phyloP scores from a whole-genome alignment of 1,140 invertebrate genomes.

The Hermatobates lingyangjiaoensis region DNA sequence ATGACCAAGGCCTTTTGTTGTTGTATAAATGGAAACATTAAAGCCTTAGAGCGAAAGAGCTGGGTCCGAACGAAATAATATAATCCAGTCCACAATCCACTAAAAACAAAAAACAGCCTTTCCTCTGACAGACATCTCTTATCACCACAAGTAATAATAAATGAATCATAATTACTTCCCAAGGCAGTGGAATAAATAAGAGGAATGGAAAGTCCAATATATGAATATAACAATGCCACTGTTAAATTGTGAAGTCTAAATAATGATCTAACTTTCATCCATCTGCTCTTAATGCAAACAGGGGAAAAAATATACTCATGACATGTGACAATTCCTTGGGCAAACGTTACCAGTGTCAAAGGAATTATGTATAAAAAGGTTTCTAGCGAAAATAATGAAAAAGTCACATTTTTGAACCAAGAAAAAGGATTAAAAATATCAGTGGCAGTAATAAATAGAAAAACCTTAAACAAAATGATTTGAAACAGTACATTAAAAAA shows the following conservation, averaged over 20 bases:
- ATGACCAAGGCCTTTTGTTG: constrained; percentile 41
- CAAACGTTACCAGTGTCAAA: constrained; percentile 14
- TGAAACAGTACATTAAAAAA: too few species aligned
- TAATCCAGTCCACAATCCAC: constrained; percentile 45
- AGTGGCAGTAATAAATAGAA: neutral
- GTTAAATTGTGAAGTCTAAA: neutral
- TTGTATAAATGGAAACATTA: constrained; percentile 41
- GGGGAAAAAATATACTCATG: neutral
- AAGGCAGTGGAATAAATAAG: neutral
- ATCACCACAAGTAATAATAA: neutral
- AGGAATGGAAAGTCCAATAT: neutral
- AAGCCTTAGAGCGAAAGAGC: constrained; percentile 23
- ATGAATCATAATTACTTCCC: neutral
- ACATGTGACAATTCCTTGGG: neutral
- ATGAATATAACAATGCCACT: neutral
- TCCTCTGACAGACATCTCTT: constrained; percentile 24
- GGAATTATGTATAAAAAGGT: neutral
- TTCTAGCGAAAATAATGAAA: neutral
- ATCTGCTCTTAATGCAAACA: neutral
- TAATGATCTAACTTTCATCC: neutral
- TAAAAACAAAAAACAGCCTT: constrained; percentile 37
- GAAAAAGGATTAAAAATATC: neutral
- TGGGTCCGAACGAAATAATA: constrained; percentile 40
- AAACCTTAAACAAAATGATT: too few species aligned
- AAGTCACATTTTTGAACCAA: neutral